These are phyloP conservation scores for Cichlasoma orientale DNA, from an alignment of 2,797 vertebrate species.

Conservation along the genomic window DNA sequence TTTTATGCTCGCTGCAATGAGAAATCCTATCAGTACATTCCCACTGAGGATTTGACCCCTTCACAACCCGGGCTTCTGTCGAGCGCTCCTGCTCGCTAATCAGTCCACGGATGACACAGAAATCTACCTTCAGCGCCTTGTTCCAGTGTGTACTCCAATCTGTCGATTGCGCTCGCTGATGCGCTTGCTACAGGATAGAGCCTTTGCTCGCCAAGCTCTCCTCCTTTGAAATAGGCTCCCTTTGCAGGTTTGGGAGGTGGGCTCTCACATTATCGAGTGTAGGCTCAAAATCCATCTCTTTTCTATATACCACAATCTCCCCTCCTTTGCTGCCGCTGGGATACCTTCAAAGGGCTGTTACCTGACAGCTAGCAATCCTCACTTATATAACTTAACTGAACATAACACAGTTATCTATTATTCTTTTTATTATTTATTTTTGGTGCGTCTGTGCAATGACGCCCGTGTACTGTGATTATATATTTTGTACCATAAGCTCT, in stretches of 20 bases:
- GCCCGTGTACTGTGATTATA: neutral
- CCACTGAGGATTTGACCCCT: neutral
- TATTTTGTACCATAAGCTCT: neutral
- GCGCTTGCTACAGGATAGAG: neutral
- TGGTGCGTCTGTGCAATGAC: neutral
- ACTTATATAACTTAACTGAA: neutral
- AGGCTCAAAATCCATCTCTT: neutral
- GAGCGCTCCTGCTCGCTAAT: neutral
- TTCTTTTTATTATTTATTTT: neutral
- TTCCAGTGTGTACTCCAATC: conserved; percentile 4
- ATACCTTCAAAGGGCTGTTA: neutral
- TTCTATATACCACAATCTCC: neutral
- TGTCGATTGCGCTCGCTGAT: neutral
- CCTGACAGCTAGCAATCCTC: neutral
- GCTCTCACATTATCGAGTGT: neutral
- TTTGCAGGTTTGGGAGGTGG: neutral
- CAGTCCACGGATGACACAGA: neutral
- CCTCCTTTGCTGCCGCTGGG: neutral
- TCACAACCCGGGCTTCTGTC: neutral
- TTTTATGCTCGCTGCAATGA: neutral
- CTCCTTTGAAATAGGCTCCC: neutral
- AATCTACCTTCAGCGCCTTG: neutral
- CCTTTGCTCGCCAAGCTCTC: neutral
- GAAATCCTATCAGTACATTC: neutral
- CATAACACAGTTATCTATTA: neutral